Percentiles rank a stretch among this genome's conserved stretches.
These are phyloP conservation scores for Isaurus tuberculatus DNA, from an alignment of 92 coral and sea anemone genomes.

Conservation along the genomic window DNA sequence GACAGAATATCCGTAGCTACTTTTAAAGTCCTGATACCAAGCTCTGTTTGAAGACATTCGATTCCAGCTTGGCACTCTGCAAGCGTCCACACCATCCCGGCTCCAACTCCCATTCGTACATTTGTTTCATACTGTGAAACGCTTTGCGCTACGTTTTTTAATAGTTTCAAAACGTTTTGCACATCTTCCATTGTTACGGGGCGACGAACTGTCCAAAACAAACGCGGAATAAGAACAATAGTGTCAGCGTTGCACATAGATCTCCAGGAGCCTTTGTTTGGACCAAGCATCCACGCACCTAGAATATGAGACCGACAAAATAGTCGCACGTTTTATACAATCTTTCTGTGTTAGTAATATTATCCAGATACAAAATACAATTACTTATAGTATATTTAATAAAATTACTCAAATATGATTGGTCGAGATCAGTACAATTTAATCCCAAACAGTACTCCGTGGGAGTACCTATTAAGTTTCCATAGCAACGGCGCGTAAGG, in stretches of 20 bases:
- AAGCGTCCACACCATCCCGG: conserved; percentile 32
- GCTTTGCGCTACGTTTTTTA: conserved; percentile 11
- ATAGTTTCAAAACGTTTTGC: background rate
- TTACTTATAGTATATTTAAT: too few species aligned
- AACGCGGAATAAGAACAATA: background rate
- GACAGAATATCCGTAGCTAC: conserved; percentile 24
- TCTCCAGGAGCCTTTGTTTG: conserved; percentile 1
- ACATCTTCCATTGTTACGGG: conserved; percentile 21
- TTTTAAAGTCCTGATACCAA: conserved; percentile 4
- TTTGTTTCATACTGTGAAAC: conserved; percentile 27
- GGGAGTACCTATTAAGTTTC: too few species aligned
- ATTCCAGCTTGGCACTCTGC: conserved; percentile 30
- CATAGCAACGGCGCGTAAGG: too few species aligned
- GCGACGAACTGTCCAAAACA: background rate
- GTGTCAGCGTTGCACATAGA: background rate
- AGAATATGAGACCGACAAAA: background rate
- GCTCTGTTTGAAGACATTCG: background rate
- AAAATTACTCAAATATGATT: too few species aligned
- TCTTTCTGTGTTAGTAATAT: too few species aligned
- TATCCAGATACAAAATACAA: too few species aligned
- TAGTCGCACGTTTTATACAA: too few species aligned
- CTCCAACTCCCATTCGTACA: conserved; percentile 32
- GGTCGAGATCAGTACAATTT: too few species aligned
- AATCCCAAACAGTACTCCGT: too few species aligned
- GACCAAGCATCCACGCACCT: conserved; percentile 46